Percentiles rank a stretch among this genome's conserved stretches.
These are phyloP conservation scores for Perca schrenkii DNA, from an alignment of 2,113 vertebrate species.

Conservation along the genomic window DNA sequence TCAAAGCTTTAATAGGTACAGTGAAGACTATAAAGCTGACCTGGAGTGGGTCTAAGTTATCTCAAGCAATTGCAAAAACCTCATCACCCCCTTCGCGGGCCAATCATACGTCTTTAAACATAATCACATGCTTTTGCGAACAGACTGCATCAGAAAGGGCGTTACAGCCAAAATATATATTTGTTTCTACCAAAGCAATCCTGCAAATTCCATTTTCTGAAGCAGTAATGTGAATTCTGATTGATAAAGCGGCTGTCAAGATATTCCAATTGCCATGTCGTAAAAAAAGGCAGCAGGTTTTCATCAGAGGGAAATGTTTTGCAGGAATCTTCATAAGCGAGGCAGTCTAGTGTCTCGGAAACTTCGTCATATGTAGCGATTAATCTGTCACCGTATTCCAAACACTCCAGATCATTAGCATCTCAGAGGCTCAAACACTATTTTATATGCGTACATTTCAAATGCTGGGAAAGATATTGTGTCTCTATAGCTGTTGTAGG, in stretches of 20 bases:
- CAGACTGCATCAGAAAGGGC: not conserved
- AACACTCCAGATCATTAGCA: slow-evolving; percentile 19
- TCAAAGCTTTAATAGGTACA: slow-evolving; percentile 29
- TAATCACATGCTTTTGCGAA: not conserved
- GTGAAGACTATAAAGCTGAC: slow-evolving; percentile 2
- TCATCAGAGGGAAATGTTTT: slow-evolving; percentile 14
- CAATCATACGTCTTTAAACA: not conserved
- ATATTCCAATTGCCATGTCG: slow-evolving; percentile 11
- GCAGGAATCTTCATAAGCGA: slow-evolving; percentile 5
- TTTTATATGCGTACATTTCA: slow-evolving; percentile 8
- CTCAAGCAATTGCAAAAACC: not conserved
- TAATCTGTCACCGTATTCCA: slow-evolving; percentile 30
- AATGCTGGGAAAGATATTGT: not conserved
- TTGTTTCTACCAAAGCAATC: not conserved
- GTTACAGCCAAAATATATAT: not conserved
- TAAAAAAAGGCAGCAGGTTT: not conserved
- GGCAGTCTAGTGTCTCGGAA: not conserved
- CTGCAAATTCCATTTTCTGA: slow-evolving; percentile 9
- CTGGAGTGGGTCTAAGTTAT: slow-evolving; percentile 6
- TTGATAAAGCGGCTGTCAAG: not conserved
- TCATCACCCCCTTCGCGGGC: not conserved
- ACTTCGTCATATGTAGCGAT: not conserved
- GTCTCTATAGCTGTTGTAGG: not conserved
- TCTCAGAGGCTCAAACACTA: not conserved
- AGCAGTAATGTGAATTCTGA: not conserved